These are phyloP conservation scores for Gallirallus australis DNA, from an alignment of 2,797 vertebrate genomes.

Conservation along the genomic window DNA sequence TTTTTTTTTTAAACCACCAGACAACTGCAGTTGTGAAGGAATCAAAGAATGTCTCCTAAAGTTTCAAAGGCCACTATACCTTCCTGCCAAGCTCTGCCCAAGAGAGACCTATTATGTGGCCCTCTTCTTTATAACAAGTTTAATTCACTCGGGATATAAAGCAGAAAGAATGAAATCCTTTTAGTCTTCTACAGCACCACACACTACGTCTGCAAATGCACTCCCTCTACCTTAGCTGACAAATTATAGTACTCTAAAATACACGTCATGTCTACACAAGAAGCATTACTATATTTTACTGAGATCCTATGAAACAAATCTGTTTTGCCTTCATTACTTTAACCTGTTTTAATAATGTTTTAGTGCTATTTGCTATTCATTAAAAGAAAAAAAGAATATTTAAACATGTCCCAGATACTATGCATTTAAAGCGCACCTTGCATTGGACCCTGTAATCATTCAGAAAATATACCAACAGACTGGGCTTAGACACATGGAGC, in stretches of 20 bases:
- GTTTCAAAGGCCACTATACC: neutral
- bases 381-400: neutral
- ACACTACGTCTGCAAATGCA: neutral
- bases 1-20: neutral
- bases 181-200: neutral
- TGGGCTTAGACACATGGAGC: neutral
- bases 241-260: neutral
- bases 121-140: neutral
- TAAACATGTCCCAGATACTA: neutral
- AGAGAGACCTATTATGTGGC: neutral
- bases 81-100: slow-evolving; percentile 1
- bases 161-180: neutral
- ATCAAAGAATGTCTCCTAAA: neutral
- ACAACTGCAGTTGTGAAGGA: neutral
- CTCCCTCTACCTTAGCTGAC: neutral
- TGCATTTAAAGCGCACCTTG: neutral
- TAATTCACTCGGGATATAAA: neutral
- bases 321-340: neutral
- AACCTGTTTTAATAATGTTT: neutral
- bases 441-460: neutral
- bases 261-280: neutral
- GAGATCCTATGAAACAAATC: neutral
- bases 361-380: neutral
- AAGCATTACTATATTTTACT: neutral
- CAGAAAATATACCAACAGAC: neutral